Evolutionary conservation across 2,113 vertebrate species (phyloP), one percentile per base, ranked within the genome.

Genomic region (Phalacrocorax carbo): DNA sequence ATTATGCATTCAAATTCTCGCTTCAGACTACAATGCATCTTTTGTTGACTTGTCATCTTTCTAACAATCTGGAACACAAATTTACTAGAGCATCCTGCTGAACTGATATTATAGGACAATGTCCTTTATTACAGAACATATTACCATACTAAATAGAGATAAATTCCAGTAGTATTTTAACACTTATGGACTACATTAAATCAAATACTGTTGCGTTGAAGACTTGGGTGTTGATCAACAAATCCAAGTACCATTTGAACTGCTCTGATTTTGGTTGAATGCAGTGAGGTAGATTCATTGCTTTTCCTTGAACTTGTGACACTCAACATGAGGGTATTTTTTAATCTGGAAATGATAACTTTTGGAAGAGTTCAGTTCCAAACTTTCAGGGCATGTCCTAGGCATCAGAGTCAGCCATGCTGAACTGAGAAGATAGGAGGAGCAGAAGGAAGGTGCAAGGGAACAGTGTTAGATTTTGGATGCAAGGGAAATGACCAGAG

Each of bases 41-140:
- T 96, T 91, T 93, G 54, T 96, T 96, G 95, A 85, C 88, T 76
- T 97, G 93, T 82, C 90, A 92, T 94, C 80, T 94, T 81, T 91
- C 57, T 90, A 46, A 73, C 40, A 60, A 55, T 73, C 38, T 0
- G 0, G 36, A 92, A 96, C 82, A 90, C 58, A 88, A 75, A 97
- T 88, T 79, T 75, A 78, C 7, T 27, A 65, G 92, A 95, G 69
- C 49, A 48, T 94, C 69, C 76, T 92, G 22, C 58, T 96, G 82
- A 93, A 92, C 73, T 4, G 34, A 62, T 94, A 86, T 26, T 91
- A 61, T 15, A 93, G 81, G 61, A 65, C 90, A 96, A 88, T 60
- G 40, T 13, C 79, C 72, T 81, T 72, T 75, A 42, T 69, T 89
- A 52, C 38, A 77, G 68, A 92, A 54, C 20, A 18, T n/a, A 13